A percentile compares a stretch with the other conserved stretches of the same genome.
These are phyloP conservation scores for Aplodontia rufa DNA, from an alignment of 2,113 vertebrate species.

Conservation along the genomic window DNA sequence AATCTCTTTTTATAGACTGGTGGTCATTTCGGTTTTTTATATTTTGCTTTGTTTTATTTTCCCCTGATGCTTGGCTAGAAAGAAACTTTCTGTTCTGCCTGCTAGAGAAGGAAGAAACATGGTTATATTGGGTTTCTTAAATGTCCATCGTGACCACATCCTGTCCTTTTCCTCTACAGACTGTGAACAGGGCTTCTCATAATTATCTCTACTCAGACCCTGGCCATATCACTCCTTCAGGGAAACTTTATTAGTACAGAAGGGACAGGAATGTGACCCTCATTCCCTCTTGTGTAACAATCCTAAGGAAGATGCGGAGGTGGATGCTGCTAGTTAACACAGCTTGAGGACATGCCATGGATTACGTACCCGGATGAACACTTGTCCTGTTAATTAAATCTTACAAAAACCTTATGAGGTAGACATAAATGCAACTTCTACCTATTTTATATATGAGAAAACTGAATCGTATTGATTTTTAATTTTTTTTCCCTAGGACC, in stretches of 20 bases:
- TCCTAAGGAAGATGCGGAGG: not conserved
- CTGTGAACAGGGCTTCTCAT: not conserved
- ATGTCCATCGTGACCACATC: conserved; percentile 41
- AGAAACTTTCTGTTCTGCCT: conserved; percentile 45
- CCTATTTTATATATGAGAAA: not conserved
- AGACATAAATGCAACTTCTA: not conserved
- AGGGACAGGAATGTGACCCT: not conserved
- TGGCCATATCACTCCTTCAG: not conserved
- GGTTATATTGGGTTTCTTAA: conserved; percentile 45
- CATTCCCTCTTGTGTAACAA: not conserved
- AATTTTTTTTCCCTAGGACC: not conserved
- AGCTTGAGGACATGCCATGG: not conserved
- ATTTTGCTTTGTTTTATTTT: not conserved
- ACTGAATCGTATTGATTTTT: not conserved
- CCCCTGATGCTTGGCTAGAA: not conserved
- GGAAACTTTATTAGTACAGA: not conserved
- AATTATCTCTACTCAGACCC: not conserved
- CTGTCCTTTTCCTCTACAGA: not conserved
- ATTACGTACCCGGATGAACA: not conserved
- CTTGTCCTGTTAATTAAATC: not conserved
- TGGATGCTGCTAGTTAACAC: not conserved
- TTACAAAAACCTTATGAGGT: not conserved
- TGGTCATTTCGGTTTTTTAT: not conserved
- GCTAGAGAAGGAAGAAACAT: not conserved
- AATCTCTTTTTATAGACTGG: conserved; percentile 36